These are phyloP conservation scores for Protosalanx chinensis DNA, from an alignment of 2,797 vertebrate genomes.

Conservation along the genomic window DNA sequence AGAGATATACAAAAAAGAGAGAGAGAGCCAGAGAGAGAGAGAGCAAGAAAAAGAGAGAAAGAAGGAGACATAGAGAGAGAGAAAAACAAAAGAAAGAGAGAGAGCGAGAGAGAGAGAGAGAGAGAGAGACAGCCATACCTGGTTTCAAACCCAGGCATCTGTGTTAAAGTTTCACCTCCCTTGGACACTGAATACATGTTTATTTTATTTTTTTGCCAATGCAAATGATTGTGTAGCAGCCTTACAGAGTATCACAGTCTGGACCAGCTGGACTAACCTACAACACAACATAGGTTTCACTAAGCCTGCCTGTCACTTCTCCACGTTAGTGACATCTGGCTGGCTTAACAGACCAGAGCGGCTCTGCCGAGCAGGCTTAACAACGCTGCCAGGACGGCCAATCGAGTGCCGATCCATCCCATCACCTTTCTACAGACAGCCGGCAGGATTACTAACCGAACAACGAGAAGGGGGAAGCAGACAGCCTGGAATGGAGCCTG, in stretches of 20 bases:
- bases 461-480: not conserved
- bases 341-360: conserved; percentile 9
- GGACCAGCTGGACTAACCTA: not conserved
- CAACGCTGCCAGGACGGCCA: conserved; percentile 10
- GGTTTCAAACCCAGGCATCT: too few relatives aligned
- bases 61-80: too few relatives aligned
- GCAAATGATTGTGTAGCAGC: not conserved
- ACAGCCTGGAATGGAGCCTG: not conserved
- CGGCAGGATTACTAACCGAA: conserved; percentile 18
- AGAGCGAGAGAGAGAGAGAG: too few relatives aligned
- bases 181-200: too few relatives aligned
- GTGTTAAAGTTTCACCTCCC: too few relatives aligned
- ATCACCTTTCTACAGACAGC: conserved; percentile 2
- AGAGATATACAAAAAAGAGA: too few relatives aligned
- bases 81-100: too few relatives aligned
- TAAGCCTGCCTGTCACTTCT: not conserved
- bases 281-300: not conserved
- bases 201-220: not conserved
- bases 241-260: not conserved
- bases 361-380: not conserved
- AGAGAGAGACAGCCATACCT: too few relatives aligned
- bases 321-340: conserved; percentile 9
- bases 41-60: too few relatives aligned
- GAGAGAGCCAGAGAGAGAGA: too few relatives aligned
- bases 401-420: not conserved